phyloP scores from a whole-genome alignment of 2,113 vertebrate species.

The Progne subis region DNA sequence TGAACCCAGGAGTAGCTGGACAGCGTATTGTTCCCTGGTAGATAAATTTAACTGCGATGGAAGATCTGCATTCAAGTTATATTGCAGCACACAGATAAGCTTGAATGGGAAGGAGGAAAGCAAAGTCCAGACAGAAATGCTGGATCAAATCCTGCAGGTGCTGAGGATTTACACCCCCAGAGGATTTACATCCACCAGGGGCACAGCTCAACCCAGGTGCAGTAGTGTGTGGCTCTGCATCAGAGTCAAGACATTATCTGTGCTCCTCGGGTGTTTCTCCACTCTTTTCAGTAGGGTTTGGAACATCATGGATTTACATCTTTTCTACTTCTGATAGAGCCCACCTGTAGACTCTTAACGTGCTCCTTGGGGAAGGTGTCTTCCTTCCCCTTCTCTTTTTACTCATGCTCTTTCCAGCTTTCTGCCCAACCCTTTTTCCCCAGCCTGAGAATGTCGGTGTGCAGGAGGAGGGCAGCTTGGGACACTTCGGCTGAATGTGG shows the following conservation, averaged over 20 bases:
- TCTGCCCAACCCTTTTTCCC: not conserved
- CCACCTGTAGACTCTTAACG: rapidly evolving
- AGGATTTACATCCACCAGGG: not conserved
- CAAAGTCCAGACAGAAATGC: not conserved
- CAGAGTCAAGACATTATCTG: not conserved
- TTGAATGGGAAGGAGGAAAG: not conserved
- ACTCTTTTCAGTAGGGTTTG: not conserved
- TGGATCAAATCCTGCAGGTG: not conserved
- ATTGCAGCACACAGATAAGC: not conserved
- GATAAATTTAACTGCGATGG: not conserved
- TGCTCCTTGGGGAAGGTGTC: not conserved
- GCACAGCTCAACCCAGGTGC: not conserved
- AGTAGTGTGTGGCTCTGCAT: not conserved
- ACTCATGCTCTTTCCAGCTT: not conserved
- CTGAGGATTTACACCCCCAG: not conserved
- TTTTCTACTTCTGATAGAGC: not conserved
- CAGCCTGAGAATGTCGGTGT: not conserved
- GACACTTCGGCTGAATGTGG: not conserved
- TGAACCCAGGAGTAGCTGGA: not conserved
- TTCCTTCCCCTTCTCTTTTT: not conserved
- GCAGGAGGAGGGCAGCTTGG: not conserved
- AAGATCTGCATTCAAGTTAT: not conserved
- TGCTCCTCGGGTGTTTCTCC: rapidly evolving
- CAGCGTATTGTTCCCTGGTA: rapidly evolving
- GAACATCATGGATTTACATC: not conserved